Conservation (phyloP, 2,113 vertebrate genomes). For the Orientallactaga bullata region DNA sequence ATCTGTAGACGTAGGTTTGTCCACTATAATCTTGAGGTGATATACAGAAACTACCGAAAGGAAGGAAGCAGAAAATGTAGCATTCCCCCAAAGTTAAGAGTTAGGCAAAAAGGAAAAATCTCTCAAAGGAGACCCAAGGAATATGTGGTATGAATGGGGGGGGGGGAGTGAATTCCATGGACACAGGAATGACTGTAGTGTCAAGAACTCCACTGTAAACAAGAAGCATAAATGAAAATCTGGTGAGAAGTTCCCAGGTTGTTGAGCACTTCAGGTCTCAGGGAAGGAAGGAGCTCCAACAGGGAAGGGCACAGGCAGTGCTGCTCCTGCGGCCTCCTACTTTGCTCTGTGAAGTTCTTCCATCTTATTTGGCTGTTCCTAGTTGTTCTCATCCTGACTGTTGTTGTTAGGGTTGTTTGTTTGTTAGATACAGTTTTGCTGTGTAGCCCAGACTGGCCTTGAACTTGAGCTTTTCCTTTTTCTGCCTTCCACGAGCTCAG, state of each 20-base stretch:
- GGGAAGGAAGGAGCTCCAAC: not conserved
- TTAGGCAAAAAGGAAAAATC: not conserved
- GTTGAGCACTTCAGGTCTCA: not conserved
- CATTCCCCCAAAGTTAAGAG: not conserved
- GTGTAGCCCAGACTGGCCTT: not conserved
- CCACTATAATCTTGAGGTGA: not conserved
- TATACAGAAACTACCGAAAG: not conserved
- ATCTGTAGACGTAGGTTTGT: not conserved
- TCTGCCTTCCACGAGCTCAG: no score
- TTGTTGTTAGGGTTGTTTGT: not conserved
- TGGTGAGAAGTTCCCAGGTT: rapidly evolving
- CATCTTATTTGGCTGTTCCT: not conserved
- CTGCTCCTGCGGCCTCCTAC: no score
- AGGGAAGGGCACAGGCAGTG: no score
- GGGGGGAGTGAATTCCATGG: not conserved
- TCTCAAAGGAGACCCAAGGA: no score
- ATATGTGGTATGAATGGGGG: not conserved
- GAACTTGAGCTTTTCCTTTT: no score
- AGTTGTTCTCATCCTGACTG: not conserved
- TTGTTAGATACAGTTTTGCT: not conserved
- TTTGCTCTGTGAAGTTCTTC: not conserved
- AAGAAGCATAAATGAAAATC: not conserved
- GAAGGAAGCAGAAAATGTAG: not conserved
- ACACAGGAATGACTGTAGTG: not conserved
- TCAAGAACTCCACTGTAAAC: not conserved